These are phyloP conservation scores for Tyrophagus putrescentiae DNA, from an alignment of 1,140 invertebrate species.

Conservation along the genomic window DNA sequence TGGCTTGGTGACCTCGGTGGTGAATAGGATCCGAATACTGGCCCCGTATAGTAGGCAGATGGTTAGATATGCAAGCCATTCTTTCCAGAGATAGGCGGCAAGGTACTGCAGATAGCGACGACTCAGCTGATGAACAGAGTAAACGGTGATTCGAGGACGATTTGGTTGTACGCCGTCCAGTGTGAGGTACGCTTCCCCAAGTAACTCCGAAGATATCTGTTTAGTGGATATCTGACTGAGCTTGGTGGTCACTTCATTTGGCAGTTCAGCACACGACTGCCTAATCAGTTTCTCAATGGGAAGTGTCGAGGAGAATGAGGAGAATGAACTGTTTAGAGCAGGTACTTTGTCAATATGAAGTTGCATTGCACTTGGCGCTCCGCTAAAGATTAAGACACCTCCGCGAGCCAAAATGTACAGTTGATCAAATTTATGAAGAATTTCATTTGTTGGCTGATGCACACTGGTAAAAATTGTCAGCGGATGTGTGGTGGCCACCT, in stretches of 20 bases:
- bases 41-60: background rate
- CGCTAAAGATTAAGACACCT: slow-evolving; percentile 7
- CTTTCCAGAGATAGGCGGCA: background rate
- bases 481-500: background rate
- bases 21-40: background rate
- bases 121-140: background rate
- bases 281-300: background rate
- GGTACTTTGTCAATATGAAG: background rate
- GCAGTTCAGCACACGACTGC: background rate
- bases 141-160: background rate
- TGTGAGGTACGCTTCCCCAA: background rate
- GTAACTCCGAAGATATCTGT: background rate
- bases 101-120: slow-evolving; percentile 1
- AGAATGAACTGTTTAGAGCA: background rate
- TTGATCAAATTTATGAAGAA: slow-evolving; percentile 13
- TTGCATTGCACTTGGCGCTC: background rate
- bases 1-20: background rate
- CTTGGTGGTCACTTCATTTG: background rate
- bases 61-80: background rate
- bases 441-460: slow-evolving; percentile 13
- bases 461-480: slow-evolving; percentile 4
- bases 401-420: slow-evolving; percentile 7
- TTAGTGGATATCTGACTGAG: background rate
- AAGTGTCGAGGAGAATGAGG: too few relatives aligned
- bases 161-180: background rate